Percentiles rank a stretch among this genome's conserved stretches.
These are phyloP conservation scores for Pteronotus mesoamericanus DNA, from an alignment of 2,797 vertebrate genomes.

Conservation along the genomic window DNA sequence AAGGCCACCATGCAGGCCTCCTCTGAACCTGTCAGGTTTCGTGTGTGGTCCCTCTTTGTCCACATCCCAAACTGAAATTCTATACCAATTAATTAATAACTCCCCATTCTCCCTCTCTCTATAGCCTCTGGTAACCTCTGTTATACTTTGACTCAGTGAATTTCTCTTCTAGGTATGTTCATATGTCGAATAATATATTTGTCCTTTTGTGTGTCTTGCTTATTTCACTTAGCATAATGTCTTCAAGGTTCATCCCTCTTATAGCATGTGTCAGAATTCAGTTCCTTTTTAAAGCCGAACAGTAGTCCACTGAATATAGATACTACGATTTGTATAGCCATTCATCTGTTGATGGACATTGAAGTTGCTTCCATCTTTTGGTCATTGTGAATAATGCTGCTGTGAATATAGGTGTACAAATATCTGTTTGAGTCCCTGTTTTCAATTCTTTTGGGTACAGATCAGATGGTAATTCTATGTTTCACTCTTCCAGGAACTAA, in stretches of 20 bases:
- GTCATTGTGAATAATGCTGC: neutral
- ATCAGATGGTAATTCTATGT: neutral
- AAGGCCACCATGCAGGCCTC: neutral
- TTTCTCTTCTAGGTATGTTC: neutral
- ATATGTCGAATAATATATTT: neutral
- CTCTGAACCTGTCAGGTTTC: neutral
- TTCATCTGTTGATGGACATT: neutral
- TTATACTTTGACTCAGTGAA: neutral
- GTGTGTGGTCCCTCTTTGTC: neutral
- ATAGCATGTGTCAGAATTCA: neutral
- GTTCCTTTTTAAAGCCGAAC: constrained; percentile 2
- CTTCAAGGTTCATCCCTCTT: neutral
- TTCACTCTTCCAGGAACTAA: neutral
- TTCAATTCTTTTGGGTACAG: neutral
- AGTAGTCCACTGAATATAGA: neutral
- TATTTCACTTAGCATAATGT: neutral
- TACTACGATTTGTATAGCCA: neutral
- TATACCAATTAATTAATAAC: neutral
- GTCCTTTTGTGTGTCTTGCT: neutral
- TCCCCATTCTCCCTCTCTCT: neutral
- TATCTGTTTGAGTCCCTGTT: neutral
- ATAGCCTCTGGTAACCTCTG: neutral
- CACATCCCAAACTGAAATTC: neutral
- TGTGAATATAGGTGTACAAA: neutral
- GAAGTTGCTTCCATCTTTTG: neutral